Evolutionary conservation across 2,113 vertebrate genomes (phyloP).

Genomic region (Natator depressus): DNA sequence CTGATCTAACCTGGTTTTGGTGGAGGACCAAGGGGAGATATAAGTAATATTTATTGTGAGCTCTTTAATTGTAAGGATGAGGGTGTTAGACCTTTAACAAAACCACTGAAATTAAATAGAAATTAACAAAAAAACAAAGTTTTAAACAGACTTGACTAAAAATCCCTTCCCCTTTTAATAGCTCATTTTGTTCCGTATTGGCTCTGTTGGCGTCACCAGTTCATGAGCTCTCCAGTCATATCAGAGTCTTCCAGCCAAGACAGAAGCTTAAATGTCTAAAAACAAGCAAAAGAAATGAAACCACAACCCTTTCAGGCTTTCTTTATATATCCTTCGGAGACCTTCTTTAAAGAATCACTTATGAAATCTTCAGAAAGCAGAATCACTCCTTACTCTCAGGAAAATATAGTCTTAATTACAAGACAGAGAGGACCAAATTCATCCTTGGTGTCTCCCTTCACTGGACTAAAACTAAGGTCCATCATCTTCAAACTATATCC

Average conservation of each 20-base stretch:
- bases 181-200: not conserved
- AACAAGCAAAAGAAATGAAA: not conserved
- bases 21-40: not conserved
- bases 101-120: not conserved
- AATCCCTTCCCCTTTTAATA: not conserved
- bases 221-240: not conserved
- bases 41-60: not conserved
- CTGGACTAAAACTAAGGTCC: not conserved
- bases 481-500: not conserved
- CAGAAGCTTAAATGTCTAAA: not conserved
- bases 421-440: not conserved
- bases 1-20: not conserved
- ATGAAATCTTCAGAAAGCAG: accelerated
- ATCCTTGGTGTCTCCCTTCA: not conserved
- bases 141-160: not conserved
- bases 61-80: not conserved
- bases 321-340: not conserved
- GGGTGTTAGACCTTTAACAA: not conserved
- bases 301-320: not conserved
- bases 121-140: not conserved
- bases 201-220: not conserved
- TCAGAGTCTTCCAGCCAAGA: not conserved
- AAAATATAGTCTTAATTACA: not conserved
- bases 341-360: accelerated
- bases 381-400: accelerated